phyloP scores from a whole-genome alignment of 2,888 invertebrate species.

The Baronia brevicornis region DNA sequence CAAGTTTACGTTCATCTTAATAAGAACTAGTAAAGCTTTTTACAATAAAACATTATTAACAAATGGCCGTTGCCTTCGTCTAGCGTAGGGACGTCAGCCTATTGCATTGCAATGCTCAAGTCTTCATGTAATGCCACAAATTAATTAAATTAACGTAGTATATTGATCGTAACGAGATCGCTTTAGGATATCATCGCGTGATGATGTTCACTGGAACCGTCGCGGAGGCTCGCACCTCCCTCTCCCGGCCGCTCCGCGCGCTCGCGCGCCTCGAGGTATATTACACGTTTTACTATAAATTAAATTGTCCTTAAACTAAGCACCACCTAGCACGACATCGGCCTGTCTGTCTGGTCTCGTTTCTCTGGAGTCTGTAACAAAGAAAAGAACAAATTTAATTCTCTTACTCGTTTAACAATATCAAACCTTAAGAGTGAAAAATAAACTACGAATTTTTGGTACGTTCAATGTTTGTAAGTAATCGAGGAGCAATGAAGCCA shows the following conservation, averaged over 20 bases:
- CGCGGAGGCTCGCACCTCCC: slow-evolving; percentile 31
- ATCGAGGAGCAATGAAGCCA: slow-evolving; percentile 12
- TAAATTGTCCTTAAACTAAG: slow-evolving; percentile 52
- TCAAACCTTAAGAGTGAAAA: too few species aligned
- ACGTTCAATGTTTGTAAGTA: slow-evolving; percentile 15
- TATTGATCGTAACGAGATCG: slow-evolving; percentile 75
- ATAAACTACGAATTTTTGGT: too few species aligned
- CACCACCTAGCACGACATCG: slow-evolving; percentile 58
- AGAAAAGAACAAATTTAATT: slow-evolving; percentile 35
- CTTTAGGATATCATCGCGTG: slow-evolving; percentile 67
- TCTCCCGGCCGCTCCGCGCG: slow-evolving; percentile 25
- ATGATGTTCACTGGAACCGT: slow-evolving; percentile 64
- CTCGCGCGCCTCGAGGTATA: slow-evolving; percentile 49
- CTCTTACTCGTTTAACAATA: slow-evolving; percentile 31
- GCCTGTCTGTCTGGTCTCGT: slow-evolving; percentile 77
- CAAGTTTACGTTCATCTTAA: slow-evolving; percentile 54
- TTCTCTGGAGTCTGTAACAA: slow-evolving; percentile 81
- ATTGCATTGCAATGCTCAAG: slow-evolving; percentile 70
- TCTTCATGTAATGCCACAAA: slow-evolving; percentile 71
- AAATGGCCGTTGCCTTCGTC: slow-evolving; percentile 36
- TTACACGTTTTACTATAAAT: slow-evolving; percentile 58
- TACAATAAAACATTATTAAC: slow-evolving; percentile 58
- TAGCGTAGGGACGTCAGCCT: slow-evolving; percentile 28
- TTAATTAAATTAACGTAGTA: slow-evolving; percentile 58
- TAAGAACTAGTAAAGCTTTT: slow-evolving; percentile 72